Conservation (phyloP, 1,140 invertebrate species). For the Hetaerina americana region DNA sequence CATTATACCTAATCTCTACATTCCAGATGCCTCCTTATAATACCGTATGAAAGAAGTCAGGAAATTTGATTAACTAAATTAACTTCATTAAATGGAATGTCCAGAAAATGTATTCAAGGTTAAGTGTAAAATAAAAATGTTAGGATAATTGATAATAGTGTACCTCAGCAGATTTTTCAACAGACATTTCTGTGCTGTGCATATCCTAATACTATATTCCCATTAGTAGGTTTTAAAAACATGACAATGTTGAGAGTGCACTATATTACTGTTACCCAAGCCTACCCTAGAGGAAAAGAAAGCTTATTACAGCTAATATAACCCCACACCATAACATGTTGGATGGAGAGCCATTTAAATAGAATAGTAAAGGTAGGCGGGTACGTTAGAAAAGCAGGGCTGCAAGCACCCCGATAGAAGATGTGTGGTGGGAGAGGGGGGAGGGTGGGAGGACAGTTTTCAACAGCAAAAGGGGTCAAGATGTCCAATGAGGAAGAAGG, state of each 20-base stretch:
- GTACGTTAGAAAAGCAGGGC: not conserved
- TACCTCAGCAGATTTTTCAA: not conserved
- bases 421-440: not conserved
- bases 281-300: not conserved
- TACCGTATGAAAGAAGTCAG: not conserved
- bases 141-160: not conserved
- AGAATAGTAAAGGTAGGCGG: not conserved
- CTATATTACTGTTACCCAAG: not conserved
- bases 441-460: not conserved
- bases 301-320: not conserved
- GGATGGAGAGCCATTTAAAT: not conserved
- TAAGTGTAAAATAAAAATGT: not conserved
- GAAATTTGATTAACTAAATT: not conserved
- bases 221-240: not conserved
- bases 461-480: too few species aligned
- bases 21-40: not conserved
- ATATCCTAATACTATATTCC: not conserved
- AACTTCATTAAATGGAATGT: not conserved
- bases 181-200: not conserved
- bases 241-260: not conserved
- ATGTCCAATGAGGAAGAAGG: not conserved
- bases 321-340: not conserved
- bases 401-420: not conserved
- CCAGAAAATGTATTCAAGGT: not conserved
- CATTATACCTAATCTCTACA: not conserved